These are phyloP conservation scores for Gallinago solitaria DNA, from an alignment of 2,797 vertebrate genomes.

Conservation along the genomic window DNA sequence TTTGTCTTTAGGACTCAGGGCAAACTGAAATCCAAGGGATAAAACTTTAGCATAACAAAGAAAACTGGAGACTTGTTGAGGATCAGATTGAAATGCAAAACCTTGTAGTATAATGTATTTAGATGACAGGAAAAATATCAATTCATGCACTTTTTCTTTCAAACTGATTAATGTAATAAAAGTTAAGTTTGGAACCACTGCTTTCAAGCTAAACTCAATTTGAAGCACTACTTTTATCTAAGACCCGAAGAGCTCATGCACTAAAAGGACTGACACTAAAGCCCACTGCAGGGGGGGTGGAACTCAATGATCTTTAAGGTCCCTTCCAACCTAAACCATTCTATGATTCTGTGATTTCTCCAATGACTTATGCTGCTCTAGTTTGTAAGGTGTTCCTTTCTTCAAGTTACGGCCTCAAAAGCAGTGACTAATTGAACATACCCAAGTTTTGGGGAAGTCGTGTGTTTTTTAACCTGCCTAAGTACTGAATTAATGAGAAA, in stretches of 20 bases:
- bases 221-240: not conserved
- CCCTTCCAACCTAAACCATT: too few species aligned
- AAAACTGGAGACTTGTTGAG: not conserved
- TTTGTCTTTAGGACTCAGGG: not conserved
- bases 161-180: not conserved
- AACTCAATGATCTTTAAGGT: too few species aligned
- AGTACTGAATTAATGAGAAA: not conserved
- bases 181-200: not conserved
- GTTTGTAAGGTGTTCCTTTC: not conserved
- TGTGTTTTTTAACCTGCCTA: fast-evolving
- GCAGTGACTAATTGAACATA: not conserved
- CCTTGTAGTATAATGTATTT: not conserved
- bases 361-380: not conserved
- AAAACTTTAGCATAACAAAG: not conserved
- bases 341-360: not conserved
- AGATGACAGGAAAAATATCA: not conserved
- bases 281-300: too few species aligned
- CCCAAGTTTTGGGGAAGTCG: not conserved
- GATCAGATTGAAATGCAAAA: not conserved
- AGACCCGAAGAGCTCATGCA: not conserved
- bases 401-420: not conserved
- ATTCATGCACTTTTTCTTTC: not conserved
- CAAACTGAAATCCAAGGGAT: not conserved
- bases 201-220: not conserved
- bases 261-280: not conserved